Base-by-base conservation (phyloP, 1,140 invertebrate genomes). In the Drosophila oshimai region DNA sequence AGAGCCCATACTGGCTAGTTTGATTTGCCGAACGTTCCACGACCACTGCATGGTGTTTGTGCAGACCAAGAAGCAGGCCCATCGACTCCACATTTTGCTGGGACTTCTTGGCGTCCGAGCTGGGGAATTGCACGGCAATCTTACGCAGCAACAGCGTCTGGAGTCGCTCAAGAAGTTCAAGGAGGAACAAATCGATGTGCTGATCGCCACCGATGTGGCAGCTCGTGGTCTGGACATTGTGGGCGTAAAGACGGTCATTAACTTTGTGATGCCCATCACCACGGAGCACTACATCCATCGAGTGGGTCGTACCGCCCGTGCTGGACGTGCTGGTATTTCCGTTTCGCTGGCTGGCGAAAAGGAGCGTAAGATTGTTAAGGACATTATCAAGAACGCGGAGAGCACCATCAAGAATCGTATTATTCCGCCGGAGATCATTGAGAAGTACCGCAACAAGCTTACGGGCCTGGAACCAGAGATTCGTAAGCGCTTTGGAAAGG, bases 171-270 rank as follows among this genome's bases (percentile, higher is more conserved):
- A 95, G 70, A 94, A 95, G 74, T 99, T 99, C 88, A 97, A 96
- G 90, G 95, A 98, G 7, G 95, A 96, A 79, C 94, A 95, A 89
- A 94, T 98, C 24, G 98, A 99, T 92, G 94, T 99, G 4, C 92
- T 99, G 12, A 94, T 99, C 44, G 98, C 98, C 0, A 99, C 98
- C 3, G 98, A 99, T 93, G 95, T 99, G 17, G 98, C 98, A 5
- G 98, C 98, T 20, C 93, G 98, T 91, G 98, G 98, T 91, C 93
- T 99, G 20, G 98, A 99, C 92, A 99, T 99, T 76, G 94, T 96
- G 39, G 97, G 97, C 5, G 98, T 99, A 0, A 96, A 98, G 92
- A 99, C 98, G 29, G 98, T 99, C 3, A 97, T 99, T 33, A 99
- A 99, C 92, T 99, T 98, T 91, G 95, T 97, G 0, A 95, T 99